Percentiles rank a stretch among this genome's conserved stretches.
Evolutionary conservation across 1,140 invertebrate species (phyloP).

Genomic region (Zophobas morio): DNA sequence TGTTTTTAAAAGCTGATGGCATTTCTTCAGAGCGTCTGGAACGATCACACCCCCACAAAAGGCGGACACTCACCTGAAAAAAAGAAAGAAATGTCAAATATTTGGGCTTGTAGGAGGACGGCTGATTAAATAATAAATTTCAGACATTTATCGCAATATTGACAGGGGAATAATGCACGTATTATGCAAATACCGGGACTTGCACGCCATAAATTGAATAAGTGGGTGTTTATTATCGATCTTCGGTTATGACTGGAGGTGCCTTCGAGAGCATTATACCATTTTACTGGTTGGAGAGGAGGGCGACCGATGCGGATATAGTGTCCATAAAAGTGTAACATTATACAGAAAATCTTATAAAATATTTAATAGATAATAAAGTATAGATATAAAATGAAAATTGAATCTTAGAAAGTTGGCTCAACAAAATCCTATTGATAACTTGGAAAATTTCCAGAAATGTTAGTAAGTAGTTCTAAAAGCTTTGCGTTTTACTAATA

Average conservation of each 20-base stretch:
- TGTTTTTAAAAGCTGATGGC: conserved; percentile 42
- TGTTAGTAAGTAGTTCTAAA: too few relatives aligned
- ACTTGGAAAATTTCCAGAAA: too few relatives aligned
- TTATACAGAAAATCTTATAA: too few relatives aligned
- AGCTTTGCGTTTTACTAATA: too few relatives aligned
- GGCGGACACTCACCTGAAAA: conserved; percentile 42
- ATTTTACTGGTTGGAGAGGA: background rate
- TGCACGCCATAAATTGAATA: conserved; percentile 16
- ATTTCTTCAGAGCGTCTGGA: conserved; percentile 18
- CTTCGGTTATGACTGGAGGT: conserved; percentile 12
- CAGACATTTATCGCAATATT: conserved; percentile 5
- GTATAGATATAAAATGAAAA: too few relatives aligned
- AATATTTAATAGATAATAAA: too few relatives aligned
- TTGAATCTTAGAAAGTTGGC: too few relatives aligned
- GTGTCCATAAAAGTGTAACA: too few relatives aligned
- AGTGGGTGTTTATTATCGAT: conserved; percentile 16
- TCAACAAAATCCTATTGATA: too few relatives aligned
- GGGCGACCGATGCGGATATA: background rate
- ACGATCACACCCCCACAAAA: background rate
- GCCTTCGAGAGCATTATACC: background rate
- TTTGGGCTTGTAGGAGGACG: conserved; percentile 1
- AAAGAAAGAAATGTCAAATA: conserved; percentile 24
- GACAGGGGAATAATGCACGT: conserved; percentile 8
- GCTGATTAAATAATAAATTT: conserved; percentile 17
- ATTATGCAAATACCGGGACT: conserved; percentile 7